Conservation (phyloP, 1,140 invertebrate genomes). For the Macrocentrus cingulum region DNA sequence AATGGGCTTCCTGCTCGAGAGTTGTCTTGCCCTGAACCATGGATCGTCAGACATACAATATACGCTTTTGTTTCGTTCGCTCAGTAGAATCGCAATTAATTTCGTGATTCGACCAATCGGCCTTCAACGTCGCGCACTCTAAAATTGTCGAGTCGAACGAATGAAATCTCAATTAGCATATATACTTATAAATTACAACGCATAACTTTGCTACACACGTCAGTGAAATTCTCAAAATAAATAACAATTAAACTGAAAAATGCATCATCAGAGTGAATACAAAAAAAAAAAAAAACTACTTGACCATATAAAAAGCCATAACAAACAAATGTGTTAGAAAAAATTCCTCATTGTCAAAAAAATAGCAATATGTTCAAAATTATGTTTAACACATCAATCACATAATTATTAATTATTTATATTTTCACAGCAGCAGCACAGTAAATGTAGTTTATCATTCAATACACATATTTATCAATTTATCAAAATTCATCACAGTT, state of each 20-base stretch:
- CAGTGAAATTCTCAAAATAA: constrained; percentile 13
- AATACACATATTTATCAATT: constrained; percentile 47
- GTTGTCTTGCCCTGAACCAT: not conserved
- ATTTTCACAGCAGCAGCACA: constrained; percentile 42
- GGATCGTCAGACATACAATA: constrained; percentile 5
- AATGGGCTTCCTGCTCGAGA: not conserved
- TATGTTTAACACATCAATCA: constrained; percentile 39
- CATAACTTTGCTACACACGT: not conserved
- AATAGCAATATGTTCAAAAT: no score
- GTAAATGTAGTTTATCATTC: constrained; percentile 43
- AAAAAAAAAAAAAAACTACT: not conserved
- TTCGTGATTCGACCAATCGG: constrained; percentile 11
- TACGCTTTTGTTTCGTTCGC: not conserved
- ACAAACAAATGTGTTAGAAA: constrained; percentile 16
- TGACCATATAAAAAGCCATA: not conserved
- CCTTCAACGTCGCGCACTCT: constrained; percentile 4
- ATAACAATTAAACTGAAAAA: no score
- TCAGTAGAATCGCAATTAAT: constrained; percentile 4
- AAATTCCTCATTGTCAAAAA: constrained; percentile 11
- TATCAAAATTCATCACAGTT: constrained; percentile 34
- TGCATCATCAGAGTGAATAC: not conserved
- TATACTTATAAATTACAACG: constrained; percentile 6
- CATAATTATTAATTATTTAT: constrained; percentile 46
- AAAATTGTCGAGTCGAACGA: not conserved
- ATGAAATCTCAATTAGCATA: not conserved